Conservation (phyloP, 2,113 vertebrate genomes). For the Isurus oxyrinchus region DNA sequence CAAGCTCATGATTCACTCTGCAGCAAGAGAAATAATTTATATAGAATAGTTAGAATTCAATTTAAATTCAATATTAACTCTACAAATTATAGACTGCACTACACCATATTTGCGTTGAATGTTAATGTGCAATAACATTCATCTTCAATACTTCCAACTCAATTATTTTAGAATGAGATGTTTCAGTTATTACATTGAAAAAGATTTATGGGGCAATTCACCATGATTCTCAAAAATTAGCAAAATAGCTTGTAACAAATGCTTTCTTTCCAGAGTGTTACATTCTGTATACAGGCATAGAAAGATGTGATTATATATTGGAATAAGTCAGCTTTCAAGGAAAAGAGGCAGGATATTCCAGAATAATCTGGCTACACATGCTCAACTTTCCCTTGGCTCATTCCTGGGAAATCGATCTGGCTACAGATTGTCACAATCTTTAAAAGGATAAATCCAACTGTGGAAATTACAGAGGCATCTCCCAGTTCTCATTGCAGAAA, state of each 20-base stretch:
- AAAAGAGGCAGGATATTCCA: neutral
- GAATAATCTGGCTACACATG: no score
- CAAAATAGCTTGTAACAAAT: neutral
- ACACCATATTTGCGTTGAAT: neutral
- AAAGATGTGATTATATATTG: neutral
- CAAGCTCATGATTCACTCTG: neutral
- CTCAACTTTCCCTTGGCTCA: no score
- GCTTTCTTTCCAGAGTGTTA: neutral
- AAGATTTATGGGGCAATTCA: neutral
- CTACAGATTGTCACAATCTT: no score
- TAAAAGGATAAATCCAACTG: no score
- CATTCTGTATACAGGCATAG: neutral
- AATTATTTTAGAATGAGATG: neutral
- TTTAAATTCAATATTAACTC: constrained; percentile 11
- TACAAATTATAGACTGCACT: neutral
- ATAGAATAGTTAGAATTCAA: constrained; percentile 6
- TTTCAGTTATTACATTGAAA: neutral
- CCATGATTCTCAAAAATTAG: no score
- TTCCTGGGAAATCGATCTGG: no score
- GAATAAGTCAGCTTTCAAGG: neutral
- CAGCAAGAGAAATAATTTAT: neutral
- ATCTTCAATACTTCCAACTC: neutral
- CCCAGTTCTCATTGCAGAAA: no score
- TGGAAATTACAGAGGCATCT: no score
- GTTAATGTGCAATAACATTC: neutral